phyloP scores from a whole-genome alignment of 2,888 invertebrate genomes.

The Furcula furcula region DNA sequence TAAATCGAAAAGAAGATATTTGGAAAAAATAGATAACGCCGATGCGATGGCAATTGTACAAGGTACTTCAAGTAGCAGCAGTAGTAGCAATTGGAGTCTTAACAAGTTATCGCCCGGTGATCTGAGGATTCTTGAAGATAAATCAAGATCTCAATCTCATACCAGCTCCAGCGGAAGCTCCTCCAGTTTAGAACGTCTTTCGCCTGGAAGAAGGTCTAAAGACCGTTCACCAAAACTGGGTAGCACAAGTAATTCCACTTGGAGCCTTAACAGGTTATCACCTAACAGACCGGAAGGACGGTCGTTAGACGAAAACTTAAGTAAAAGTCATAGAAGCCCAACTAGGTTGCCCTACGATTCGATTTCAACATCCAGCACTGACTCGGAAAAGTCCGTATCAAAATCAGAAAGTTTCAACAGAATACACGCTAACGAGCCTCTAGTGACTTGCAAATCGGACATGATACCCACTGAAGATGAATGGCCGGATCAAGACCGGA shows the following conservation, averaged over 20 bases:
- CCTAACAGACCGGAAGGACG: constrained; percentile 75
- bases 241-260: constrained; percentile 75
- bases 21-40: constrained; percentile 74
- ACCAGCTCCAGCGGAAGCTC: constrained; percentile 78
- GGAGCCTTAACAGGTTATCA: constrained; percentile 75
- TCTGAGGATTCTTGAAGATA: constrained; percentile 70
- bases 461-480: constrained; percentile 74
- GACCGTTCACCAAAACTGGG: constrained; percentile 76
- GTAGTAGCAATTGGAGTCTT: constrained; percentile 78
- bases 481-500: constrained; percentile 84
- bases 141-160: constrained; percentile 72
- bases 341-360: constrained; percentile 74
- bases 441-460: constrained; percentile 77
- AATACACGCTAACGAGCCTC: constrained; percentile 73
- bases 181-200: constrained; percentile 73
- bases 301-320: constrained; percentile 70
- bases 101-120: constrained; percentile 78
- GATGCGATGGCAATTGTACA: constrained; percentile 72
- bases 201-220: constrained; percentile 74
- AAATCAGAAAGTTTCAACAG: constrained; percentile 78
- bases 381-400: constrained; percentile 76
- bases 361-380: constrained; percentile 74
- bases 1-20: constrained; percentile 72
- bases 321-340: constrained; percentile 72
- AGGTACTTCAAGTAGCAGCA: constrained; percentile 75